Conservation (phyloP, 1,140 invertebrate species). For the Drosophila parabipectinata region DNA sequence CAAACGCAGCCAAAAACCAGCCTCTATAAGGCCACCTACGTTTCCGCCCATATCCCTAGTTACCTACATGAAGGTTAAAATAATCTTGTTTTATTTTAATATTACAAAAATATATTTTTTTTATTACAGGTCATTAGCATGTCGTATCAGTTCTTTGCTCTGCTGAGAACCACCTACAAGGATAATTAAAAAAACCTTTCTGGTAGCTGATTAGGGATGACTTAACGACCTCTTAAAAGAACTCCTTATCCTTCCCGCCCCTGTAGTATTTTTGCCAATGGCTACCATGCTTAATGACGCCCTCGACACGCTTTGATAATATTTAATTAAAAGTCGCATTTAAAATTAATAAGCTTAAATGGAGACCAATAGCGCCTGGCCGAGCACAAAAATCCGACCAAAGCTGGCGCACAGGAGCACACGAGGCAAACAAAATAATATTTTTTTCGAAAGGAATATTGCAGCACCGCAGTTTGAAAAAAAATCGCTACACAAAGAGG, state of each 20-base stretch:
- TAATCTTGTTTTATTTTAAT: background rate
- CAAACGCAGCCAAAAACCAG: slow-evolving; percentile 70
- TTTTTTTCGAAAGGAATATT: slow-evolving; percentile 79
- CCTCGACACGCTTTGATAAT: slow-evolving; percentile 73
- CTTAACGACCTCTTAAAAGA: slow-evolving; percentile 25
- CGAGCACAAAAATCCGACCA: slow-evolving; percentile 58
- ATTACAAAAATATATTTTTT: too few species aligned
- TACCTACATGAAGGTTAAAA: slow-evolving; percentile 75
- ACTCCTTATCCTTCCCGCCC: background rate
- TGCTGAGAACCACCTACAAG: slow-evolving; percentile 62
- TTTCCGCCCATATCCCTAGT: slow-evolving; percentile 76
- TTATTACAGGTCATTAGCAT: slow-evolving; percentile 67
- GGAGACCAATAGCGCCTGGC: slow-evolving; percentile 76
- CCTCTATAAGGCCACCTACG: slow-evolving; percentile 68
- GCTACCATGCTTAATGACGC: slow-evolving; percentile 51
- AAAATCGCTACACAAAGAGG: slow-evolving; percentile 3
- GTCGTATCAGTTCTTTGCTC: slow-evolving; percentile 75
- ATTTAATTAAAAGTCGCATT: slow-evolving; percentile 82
- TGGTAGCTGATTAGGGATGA: background rate
- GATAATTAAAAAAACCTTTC: slow-evolving; percentile 5
- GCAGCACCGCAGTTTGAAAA: slow-evolving; percentile 48
- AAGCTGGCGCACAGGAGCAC: slow-evolving; percentile 19
- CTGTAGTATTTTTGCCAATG: slow-evolving; percentile 14
- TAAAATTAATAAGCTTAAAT: slow-evolving; percentile 82
- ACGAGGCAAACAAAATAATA: slow-evolving; percentile 59